Evolutionary conservation across 1,140 invertebrate genomes (phyloP), one percentile per base, ranked within the genome.

Genomic region (Nomia melanderi): DNA sequence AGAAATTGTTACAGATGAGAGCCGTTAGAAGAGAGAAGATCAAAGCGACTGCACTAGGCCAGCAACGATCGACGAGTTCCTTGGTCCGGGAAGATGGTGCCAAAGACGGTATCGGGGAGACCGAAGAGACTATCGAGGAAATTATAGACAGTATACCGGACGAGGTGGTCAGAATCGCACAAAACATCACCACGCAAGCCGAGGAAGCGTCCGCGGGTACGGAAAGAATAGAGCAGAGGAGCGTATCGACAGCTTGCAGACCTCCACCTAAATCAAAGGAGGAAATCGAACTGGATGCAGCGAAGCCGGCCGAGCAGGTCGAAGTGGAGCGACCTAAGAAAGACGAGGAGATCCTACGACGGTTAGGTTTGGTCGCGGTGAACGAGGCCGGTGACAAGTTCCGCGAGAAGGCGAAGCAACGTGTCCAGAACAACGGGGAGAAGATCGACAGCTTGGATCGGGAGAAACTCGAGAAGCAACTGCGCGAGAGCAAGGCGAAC

Each of bases 401-500:
- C 17, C 62, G 59, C 0, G 82, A 84, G 0, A 79, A 64, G 8
- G 14, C 76, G 27, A 83, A 83, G 59, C 81, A 87, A 17, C 76
- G 76, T 1, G 44, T 31, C 1, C 79, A 81, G 23, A 50, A 11
- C 7, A 50, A 27, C 20, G 31, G n/a, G 2, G 79, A 84, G 4
- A 86, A 84, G 14, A 20, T 31, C 9, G 77, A 82, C 23, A 80
- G 41, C 0, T n/a, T 86, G 17, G 81, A 89, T 11, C 83, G 89
- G 0, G 90, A 90, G 27, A 89, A 89, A 33, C 57, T 92, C 9
- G 90, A 92, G 77, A 90, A 90, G 17, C 88, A 92, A 33, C 54
- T 91, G 12, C 86, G 88, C 8, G 90, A 90, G 36, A 90, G 89
- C 53, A 92, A 91, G 29, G 90, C 90, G 0, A 91, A 92, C 36